phyloP scores from a whole-genome alignment of 2,888 invertebrate genomes.

The Phymatocera aterrima region DNA sequence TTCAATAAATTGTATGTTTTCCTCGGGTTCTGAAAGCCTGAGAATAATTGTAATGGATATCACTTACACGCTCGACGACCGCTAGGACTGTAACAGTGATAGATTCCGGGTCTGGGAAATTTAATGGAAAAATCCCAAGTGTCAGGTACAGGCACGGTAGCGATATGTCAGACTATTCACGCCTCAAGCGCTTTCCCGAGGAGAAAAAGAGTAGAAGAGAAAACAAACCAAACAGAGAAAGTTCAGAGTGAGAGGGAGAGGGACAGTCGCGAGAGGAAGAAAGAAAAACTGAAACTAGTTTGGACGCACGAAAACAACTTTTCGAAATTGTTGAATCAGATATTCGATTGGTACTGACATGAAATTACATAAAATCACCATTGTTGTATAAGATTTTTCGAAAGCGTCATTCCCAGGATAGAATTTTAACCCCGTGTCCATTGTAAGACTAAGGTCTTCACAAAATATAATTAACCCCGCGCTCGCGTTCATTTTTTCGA shows the following conservation, averaged over 20 bases:
- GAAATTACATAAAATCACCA: not conserved
- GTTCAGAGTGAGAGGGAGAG: slow-evolving; percentile 43
- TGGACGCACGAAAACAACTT: slow-evolving; percentile 47
- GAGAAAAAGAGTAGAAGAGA: slow-evolving; percentile 41
- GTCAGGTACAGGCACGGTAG: slow-evolving; percentile 71
- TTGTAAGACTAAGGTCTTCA: no score
- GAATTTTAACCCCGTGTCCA: not conserved
- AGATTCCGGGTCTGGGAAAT: slow-evolving; percentile 72
- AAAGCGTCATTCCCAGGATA: no score
- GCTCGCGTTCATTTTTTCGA: not conserved
- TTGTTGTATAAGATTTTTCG: not conserved
- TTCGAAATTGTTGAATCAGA: not conserved
- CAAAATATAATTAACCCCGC: no score
- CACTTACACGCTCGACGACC: slow-evolving; percentile 57
- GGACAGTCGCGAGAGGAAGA: slow-evolving; percentile 48
- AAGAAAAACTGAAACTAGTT: slow-evolving; percentile 53
- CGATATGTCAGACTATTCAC: slow-evolving; percentile 72
- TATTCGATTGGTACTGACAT: not conserved
- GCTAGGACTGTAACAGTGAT: slow-evolving; percentile 63
- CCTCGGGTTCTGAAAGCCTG: slow-evolving; percentile 29
- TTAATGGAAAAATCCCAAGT: slow-evolving; percentile 74
- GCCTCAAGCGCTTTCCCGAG: slow-evolving; percentile 60
- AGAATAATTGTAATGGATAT: slow-evolving; percentile 67
- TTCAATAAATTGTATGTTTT: slow-evolving; percentile 33
- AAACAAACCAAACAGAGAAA: slow-evolving; percentile 51